Base-by-base conservation (phyloP, 2,888 invertebrate genomes). In the Drosophila fungiperda region DNA sequence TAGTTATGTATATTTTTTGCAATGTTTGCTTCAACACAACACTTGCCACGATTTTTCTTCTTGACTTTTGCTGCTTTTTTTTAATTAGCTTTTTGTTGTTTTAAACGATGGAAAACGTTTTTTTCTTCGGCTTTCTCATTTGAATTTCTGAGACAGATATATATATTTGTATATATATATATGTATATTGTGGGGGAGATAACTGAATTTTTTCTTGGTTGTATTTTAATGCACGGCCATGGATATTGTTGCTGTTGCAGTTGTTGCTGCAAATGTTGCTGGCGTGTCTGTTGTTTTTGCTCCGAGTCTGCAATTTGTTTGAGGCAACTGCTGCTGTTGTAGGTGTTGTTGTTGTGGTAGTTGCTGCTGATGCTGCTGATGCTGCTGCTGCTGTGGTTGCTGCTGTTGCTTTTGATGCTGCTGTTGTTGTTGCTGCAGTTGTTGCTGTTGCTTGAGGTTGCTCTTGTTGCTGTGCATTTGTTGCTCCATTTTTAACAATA, bases 121-220 rank as follows among this genome's bases (percentile, higher is more conserved):
- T 86, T 81, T 83, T 88, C 84, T 83, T 89, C 54, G 83, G 87
- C 75, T 90, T 87, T 88, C 82, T 79, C 88, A 90, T 86, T 90
- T 90, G 80, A 79, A 80, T 76, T 45, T 75, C 54, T 65, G 38
- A 48, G 52, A 48, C 50, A 61, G 61, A 53, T 57, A 60, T 20
- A 50, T 48, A 48, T 49, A 49, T 49, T 0, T 23, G 0, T 48
- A 8, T 4, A 8, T 48, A 23, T 48, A 48, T 48, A 23, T 26
- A 42, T 29, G 4, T 48, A 23, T 48, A 15, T 20, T 26, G 48
- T 5, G 26, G 35, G 35, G 23, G 23, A 36, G 36, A 36, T 36
- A 38, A 23, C 26, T 50, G 49, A 23, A 40, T 32, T 15, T 32
- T 23, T 40, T 54, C 23, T 11, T 20, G 38, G 20, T 50, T 62